Base-by-base conservation (phyloP, 2,113 vertebrate species). In the Rhinoderma darwinii region DNA sequence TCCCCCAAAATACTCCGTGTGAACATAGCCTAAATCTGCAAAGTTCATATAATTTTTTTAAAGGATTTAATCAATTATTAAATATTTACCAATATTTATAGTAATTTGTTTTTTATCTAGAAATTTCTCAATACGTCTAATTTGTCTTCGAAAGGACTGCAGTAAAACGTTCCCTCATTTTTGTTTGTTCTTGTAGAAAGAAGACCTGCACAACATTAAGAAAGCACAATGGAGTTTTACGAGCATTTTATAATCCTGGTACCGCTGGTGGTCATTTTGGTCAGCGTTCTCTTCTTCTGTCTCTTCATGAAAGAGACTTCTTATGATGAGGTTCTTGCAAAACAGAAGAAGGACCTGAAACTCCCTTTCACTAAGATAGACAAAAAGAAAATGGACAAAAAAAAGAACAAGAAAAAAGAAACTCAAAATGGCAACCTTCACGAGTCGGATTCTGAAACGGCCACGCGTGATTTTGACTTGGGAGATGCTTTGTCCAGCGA, bases 231-330 rank as follows among this genome's bases (percentile, higher is more conserved):
- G 96, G 98, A 99, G 91, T 95, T 99, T 91, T 98, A 97, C 0
- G 97, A 99, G 92, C 99, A 98, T 94, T 96, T 99, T 59, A 96
- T 98, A 89, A 92, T 99, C 93, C 95, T 99, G 91, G 95, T 97
- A 88, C 98, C 98, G 88, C 95, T 96, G 14, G 93, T 99, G 89
- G 97, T 99, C 87, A 97, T 99, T 37, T 94, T 95, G 59, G 95
- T 97, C 89, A 97, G 99, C 93, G 98, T 99, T 93, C 96, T 99
- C 88, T 99, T 99, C 94, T 99, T 99, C 93, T 99, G 97, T 96
- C 97, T 99, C 89, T 99, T 99, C 93, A 99, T 99, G 97, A 99
- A 98, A 91, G 98, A 99, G 92, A 99, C 98, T 12, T 96, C 98
- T 2, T 99, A 99, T 0, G 98, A 99, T 30, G 97, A 99, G 91